phyloP scores from a whole-genome alignment of 1,140 invertebrate genomes.

The Nautilus pompilius region DNA sequence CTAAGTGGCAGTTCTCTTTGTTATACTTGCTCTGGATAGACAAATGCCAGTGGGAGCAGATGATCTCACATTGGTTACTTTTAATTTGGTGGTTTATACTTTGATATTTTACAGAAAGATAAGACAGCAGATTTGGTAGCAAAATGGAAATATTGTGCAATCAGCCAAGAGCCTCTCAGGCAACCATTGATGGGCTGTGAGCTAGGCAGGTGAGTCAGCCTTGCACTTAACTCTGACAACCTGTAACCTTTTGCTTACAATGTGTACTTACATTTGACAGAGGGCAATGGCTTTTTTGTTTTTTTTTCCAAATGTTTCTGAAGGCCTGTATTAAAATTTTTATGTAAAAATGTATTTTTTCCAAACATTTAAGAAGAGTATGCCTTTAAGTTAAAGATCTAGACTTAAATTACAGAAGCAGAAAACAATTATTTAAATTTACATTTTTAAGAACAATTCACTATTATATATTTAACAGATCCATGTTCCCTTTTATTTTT shows the following conservation, averaged over 20 bases:
- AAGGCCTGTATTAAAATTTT: no score
- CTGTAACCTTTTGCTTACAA: not conserved
- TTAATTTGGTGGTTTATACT: constrained; percentile 7
- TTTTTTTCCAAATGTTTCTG: no score
- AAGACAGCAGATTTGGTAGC: constrained; percentile 89
- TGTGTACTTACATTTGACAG: not conserved
- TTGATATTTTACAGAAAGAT: constrained; percentile 74
- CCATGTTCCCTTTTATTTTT: no score
- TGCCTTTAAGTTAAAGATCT: no score
- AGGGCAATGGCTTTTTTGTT: not conserved
- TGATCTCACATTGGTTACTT: not conserved
- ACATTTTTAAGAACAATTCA: no score
- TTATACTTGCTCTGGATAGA: not conserved
- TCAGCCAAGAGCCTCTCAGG: constrained; percentile 82
- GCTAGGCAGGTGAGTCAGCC: constrained; percentile 65
- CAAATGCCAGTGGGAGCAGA: not conserved
- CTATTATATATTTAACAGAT: no score
- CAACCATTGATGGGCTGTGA: constrained; percentile 88
- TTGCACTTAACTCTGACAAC: constrained; percentile 8
- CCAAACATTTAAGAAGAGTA: no score
- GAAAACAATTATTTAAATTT: no score
- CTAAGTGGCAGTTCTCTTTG: no score
- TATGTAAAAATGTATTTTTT: no score
- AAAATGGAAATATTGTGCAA: constrained; percentile 90
- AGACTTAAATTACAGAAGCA: no score